phyloP scores from a whole-genome alignment of 1,140 invertebrate genomes.

The Pogonognathellus flavescens region DNA sequence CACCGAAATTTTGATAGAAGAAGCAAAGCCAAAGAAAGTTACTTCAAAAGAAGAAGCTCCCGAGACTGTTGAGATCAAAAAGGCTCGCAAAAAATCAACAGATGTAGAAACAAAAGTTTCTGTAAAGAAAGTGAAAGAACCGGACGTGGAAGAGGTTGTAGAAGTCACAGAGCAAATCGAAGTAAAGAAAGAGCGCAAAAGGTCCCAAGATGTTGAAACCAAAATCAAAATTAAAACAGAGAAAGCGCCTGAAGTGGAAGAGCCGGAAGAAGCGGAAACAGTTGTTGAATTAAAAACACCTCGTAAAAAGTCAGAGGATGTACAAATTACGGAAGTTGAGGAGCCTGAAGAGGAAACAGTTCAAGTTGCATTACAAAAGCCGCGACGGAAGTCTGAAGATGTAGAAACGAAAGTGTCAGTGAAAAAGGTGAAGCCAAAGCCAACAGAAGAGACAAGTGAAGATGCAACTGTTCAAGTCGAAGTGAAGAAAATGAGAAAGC shows the following conservation, averaged over 20 bases:
- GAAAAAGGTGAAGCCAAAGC: neutral
- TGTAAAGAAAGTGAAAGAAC: neutral
- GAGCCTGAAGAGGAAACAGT: neutral
- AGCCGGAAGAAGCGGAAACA: neutral
- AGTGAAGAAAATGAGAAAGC: no score
- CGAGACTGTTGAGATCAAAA: neutral
- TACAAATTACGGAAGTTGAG: neutral
- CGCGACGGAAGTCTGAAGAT: conserved; percentile 20
- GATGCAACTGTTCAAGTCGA: neutral
- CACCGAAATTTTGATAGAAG: neutral
- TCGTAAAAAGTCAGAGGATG: neutral
- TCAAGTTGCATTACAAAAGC: neutral
- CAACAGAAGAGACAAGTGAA: neutral
- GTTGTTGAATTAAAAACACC: neutral
- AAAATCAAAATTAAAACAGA: neutral
- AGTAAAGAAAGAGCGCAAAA: neutral
- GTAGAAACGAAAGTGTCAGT: neutral
- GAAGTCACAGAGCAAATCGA: neutral
- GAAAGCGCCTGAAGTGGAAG: neutral
- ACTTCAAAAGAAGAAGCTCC: neutral
- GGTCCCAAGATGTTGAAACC: neutral
- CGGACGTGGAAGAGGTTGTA: neutral
- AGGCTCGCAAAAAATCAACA: neutral
- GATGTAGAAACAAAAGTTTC: neutral
- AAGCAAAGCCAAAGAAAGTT: neutral